Evolutionary conservation across 1,140 invertebrate genomes (phyloP), one percentile per base, ranked within the genome.

Genomic region (Gryon sp.): DNA sequence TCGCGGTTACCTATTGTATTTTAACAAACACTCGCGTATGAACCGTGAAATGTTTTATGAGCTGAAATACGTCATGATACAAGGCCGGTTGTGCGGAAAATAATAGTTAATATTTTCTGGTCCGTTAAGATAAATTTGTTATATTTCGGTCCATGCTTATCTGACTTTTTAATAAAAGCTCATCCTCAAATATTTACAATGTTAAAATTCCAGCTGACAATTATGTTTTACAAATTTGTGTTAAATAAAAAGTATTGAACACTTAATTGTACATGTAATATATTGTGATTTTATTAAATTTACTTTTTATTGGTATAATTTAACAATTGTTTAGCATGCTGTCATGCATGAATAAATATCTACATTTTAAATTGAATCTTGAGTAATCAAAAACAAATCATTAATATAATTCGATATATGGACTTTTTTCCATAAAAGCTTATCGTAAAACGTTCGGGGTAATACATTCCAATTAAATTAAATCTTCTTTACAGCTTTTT

Each of bases 91-190:
- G 43, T 11, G 32, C 45, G 46, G 9, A 52, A 63, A 63, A 63
- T 60, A 24, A 60, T 63, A 63, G 22, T 63, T 50, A 63, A 52
- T 36, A 46, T 63, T 63, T 52, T 63, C 30, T 43, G 15, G 34
- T 20, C 16, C 19, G 32, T 62, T 30, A 62, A 48, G 36, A 63
- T 50, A 50, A 50, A 50, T 63, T 63, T 32, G 16, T 50, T 41
- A 16, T 18, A 36, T 36, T 62, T 48, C 14, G 15, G 20, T 26
- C 11, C 12, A 28, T n/a, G 24, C 30, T 38, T 38, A 52, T 22
- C 32, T 30, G 36, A 41, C 24, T 43, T 41, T 28, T 57, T 30
- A 22, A 19, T 46, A 46, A 48, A 30, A 16, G 28, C 18, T 6
- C 16, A 34, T 2, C 18, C 6, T 11, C 16, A 46, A 28, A 16